Evolutionary conservation across 2,888 invertebrate genomes (phyloP), one percentile per base, ranked within the genome.

Genomic region (Linnaemya tessellans): DNA sequence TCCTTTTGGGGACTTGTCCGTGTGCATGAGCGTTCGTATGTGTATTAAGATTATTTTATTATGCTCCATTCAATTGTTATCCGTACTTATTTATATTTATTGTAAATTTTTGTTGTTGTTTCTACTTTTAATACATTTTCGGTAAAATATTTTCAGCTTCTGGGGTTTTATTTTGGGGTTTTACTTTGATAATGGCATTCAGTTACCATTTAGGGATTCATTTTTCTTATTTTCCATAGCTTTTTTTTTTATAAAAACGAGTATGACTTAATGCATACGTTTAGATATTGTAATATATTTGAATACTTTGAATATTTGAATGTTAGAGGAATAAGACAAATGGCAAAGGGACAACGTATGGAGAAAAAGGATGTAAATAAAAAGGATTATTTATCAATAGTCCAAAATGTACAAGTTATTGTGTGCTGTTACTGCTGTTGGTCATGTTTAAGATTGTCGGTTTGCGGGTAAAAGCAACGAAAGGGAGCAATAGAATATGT

Each of bases 381-480:
- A 43, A n/a, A 10, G 38, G 79, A 70, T 70, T 79, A 54, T 64
- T 43, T 64, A 54, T 70, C 79, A 70, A 79, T 70, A 43, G 51
- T 54, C 41, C 25, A n/a, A 43, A 62, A 64, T 62, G 41, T 62
- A 51, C 43, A 54, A 70, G 62, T 79, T 70, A 38, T 64, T 46
- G 35, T 75, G 20, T 49, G n/a, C 25, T 75, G 62, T 3, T 41
- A 7, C 8, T 51, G 15, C 4, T 20, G 10, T 46, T 43, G 11
- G 1, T 22, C 49, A 20, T 54, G 43, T 56, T 75, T 30, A 22
- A 22, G n/a, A n/a, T n/a, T n/a, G n/a, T n/a, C n/a, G n/a, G n/a
- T n/a, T n/a, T n/a, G n/a, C 9, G 22, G 43, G 13, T 5, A 30
- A 2, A 2, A 30, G 20, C 43, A 58, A 30, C 25, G 43, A 22